Percentiles rank a stretch among this genome's conserved stretches.
Evolutionary conservation across 2,888 invertebrate genomes (phyloP).

Genomic region (Drosophila mimetica): DNA sequence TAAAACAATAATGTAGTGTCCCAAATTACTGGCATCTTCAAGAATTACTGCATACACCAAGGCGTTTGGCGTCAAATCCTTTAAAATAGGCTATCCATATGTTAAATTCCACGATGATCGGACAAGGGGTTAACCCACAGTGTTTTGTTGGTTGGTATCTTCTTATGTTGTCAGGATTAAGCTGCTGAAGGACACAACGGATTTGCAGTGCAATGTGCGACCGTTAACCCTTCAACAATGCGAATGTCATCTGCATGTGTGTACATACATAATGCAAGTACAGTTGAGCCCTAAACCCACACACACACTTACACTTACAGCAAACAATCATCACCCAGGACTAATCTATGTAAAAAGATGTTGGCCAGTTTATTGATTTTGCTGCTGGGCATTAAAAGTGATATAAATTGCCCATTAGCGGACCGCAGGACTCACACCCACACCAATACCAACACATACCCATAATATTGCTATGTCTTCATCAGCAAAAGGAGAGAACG

Average conservation of each 20-base stretch:
- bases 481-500: slow-evolving; percentile 12
- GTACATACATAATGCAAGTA: slow-evolving; percentile 52
- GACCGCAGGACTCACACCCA: slow-evolving; percentile 32
- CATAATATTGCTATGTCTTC: slow-evolving; percentile 39
- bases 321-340: slow-evolving; percentile 24
- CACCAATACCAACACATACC: slow-evolving; percentile 8
- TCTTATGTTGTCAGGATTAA: neutral
- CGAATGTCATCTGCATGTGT: slow-evolving; percentile 13
- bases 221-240: slow-evolving; percentile 55
- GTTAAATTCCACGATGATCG: neutral
- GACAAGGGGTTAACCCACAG: neutral
- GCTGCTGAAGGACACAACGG: slow-evolving; percentile 1
- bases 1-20: no score
- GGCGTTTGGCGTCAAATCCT: neutral
- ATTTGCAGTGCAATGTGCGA: slow-evolving; percentile 32
- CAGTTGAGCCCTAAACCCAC: slow-evolving; percentile 55
- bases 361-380: slow-evolving; percentile 73
- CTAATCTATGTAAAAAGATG: slow-evolving; percentile 47
- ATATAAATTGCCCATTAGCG: slow-evolving; percentile 73
- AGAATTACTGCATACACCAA: neutral
- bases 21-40: neutral
- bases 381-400: slow-evolving; percentile 63
- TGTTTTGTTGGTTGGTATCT: neutral
- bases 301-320: slow-evolving; percentile 2
- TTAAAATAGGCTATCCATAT: neutral